Evolutionary conservation across 2,113 vertebrate species (phyloP), one percentile per base, ranked within the genome.

Genomic region (Strix aluco): DNA sequence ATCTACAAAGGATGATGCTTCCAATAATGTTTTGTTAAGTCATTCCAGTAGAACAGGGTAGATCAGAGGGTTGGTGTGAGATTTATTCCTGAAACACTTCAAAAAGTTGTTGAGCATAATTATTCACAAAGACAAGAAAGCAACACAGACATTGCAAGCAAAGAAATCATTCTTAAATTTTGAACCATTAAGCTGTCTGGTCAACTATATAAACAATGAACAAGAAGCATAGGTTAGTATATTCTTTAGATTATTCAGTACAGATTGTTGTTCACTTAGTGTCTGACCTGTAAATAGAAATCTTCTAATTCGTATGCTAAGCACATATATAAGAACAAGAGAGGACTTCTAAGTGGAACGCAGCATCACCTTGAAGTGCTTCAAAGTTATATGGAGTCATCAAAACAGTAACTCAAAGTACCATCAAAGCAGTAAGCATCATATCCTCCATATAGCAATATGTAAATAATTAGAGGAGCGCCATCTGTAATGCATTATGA

Each of bases 391-490:
- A 58, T 0, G 1, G 65, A 94, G 69, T 81, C 74, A 81, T 96
- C 90, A 95, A 92, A 94, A 92, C 63, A 97, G 81, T 65, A 94
- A 93, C 66, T 94, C 77, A 77, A 80, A 92, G 78, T 82, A 75
- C 70, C 61, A 85, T 93, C 81, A 91, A 95, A 95, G 89, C 83
- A 82, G 51, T 70, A 77, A 94, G 63, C 73, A 81, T 66, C 65
- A 15, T 29, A 92, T 74, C 79, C 86, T 82, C 54, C 74, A 42
- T 88, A 82, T 10, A 97, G 70, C 75, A 94, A 62, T 62, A 84
- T 81, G 67, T 92, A 94, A 96, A 96, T 94, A 96, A 91, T 92
- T 86, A 91, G 85, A 81, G 72, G 59, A 86, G n/a, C 95, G 38
- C 81, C 90, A 95, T 90, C 91, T 88, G 89, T 91, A 94, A 89